Evolutionary conservation across 2,888 invertebrate species (phyloP), one percentile per base, ranked within the genome.

Genomic region (Phalera bucephala): DNA sequence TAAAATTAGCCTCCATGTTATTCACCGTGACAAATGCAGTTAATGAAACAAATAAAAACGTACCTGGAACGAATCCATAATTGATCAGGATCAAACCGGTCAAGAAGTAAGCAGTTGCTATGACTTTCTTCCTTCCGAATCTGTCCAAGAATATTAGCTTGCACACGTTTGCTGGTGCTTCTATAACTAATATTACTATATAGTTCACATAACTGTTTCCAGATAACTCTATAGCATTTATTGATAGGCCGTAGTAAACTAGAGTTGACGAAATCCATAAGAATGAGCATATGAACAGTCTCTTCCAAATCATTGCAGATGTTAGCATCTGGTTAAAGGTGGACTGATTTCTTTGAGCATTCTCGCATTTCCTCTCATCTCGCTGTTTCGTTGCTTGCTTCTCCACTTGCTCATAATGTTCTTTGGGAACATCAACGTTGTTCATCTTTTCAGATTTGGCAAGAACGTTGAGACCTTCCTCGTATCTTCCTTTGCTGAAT

Each of bases 151-250:
- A 85, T 26, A 93, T 80, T 52, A 92, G 88, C 23, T 93, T 93
- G 61, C 93, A 70, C 5, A 94, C 77, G 66, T 94, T 94, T 0
- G 94, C 95, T 0, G 95, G 95, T n/a, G 95, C 93, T 69, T 95
- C 95, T 13, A 94, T 91, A 0, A 77, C 88, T 70, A 79, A 90
- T 72, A 75, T 91, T 61, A 67, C 92, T 4, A 95, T 94, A 53
- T 96, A 96, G 67, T 95, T 96, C 27, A 94, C 64, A 62, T 95
- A 95, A 57, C 93, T 93, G 58, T 95, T 93, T 1, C 95, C 95
- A 10, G 93, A 92, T 13, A 96, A 73, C 2, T 93, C 91, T 29
- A 95, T 95, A 0, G 96, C 93, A 66, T 95, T 95, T 25, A 96
- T 90, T 0, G 95, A 95, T 17, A 96, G 78, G 0, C 96, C 96